Conservation (phyloP, 2,113 vertebrate species). For the Xyliphius kryptos region DNA sequence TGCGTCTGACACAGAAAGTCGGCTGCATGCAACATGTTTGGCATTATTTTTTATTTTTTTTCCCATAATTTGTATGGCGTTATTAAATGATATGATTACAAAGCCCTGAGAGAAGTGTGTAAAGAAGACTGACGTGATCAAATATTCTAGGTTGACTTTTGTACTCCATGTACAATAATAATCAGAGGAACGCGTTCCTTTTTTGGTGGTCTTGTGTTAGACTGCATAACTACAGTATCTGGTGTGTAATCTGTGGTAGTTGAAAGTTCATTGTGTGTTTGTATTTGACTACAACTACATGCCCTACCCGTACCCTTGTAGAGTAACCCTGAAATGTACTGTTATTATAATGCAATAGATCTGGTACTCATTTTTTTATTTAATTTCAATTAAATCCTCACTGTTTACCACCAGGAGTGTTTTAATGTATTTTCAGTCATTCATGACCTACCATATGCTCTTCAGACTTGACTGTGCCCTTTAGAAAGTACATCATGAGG, state of each 20-base stretch:
- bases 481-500: too few relatives aligned
- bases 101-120: slow-evolving; percentile 78
- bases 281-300: slow-evolving; percentile 86
- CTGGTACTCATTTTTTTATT: slow-evolving; percentile 93
- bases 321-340: slow-evolving; percentile 77
- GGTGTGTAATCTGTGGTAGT: slow-evolving; percentile 95
- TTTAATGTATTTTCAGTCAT: slow-evolving; percentile 19
- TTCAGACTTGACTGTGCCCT: too few relatives aligned
- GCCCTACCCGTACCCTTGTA: slow-evolving; percentile 54
- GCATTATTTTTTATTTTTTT: slow-evolving; percentile 55
- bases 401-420: slow-evolving; percentile 82
- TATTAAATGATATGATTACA: slow-evolving; percentile 73
- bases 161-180: slow-evolving; percentile 67
- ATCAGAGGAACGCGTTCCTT: slow-evolving; percentile 49
- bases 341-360: slow-evolving; percentile 94
- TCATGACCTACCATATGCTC: background rate
- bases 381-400: slow-evolving; percentile 96
- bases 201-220: slow-evolving; percentile 89
- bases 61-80: slow-evolving; percentile 42
- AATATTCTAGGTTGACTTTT: slow-evolving; percentile 81
- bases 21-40: slow-evolving; percentile 94
- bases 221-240: slow-evolving; percentile 85
- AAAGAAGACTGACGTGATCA: slow-evolving; percentile 74
- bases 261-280: slow-evolving; percentile 98
- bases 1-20: slow-evolving; percentile 98